phyloP scores from a whole-genome alignment of 2,113 vertebrate genomes.

The Strix uralensis region DNA sequence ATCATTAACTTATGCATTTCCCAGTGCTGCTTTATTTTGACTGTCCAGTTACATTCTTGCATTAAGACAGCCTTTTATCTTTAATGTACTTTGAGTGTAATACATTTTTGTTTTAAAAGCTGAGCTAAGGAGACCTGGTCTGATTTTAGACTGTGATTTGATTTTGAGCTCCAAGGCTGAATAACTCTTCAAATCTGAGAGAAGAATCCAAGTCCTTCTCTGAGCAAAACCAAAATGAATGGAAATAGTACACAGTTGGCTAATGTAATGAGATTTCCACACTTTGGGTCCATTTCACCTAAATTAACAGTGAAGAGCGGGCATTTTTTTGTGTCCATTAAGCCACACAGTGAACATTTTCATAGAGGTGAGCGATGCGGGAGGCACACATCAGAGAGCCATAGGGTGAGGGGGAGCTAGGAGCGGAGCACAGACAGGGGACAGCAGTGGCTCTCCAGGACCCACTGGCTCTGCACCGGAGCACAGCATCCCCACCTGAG shows the following conservation, averaged over 20 bases:
- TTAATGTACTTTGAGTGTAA: slow-evolving; percentile 27
- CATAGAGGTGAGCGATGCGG: not conserved
- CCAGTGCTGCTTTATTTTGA: slow-evolving; percentile 30
- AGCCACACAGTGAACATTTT: not conserved
- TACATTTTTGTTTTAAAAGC: not conserved
- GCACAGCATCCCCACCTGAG: not conserved
- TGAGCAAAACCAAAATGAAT: not conserved
- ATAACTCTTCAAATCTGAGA: not conserved
- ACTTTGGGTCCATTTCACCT: not conserved
- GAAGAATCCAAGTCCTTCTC: not conserved
- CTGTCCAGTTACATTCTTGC: not conserved
- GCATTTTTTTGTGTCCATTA: not conserved
- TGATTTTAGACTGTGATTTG: slow-evolving; percentile 3
- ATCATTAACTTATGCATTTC: slow-evolving; percentile 45
- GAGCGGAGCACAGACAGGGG: not conserved
- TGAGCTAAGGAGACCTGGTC: not conserved
- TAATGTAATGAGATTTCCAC: not conserved
- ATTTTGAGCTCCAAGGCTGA: not conserved
- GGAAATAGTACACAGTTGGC: not conserved
- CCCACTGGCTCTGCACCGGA: not conserved
- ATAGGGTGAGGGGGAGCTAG: not conserved
- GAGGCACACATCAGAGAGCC: accelerated
- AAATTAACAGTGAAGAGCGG: not conserved
- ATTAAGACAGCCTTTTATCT: slow-evolving; percentile 29
- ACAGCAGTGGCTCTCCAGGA: not conserved